phyloP scores from a whole-genome alignment of 2,888 invertebrate genomes.

The Nemotelus pantherinus region DNA sequence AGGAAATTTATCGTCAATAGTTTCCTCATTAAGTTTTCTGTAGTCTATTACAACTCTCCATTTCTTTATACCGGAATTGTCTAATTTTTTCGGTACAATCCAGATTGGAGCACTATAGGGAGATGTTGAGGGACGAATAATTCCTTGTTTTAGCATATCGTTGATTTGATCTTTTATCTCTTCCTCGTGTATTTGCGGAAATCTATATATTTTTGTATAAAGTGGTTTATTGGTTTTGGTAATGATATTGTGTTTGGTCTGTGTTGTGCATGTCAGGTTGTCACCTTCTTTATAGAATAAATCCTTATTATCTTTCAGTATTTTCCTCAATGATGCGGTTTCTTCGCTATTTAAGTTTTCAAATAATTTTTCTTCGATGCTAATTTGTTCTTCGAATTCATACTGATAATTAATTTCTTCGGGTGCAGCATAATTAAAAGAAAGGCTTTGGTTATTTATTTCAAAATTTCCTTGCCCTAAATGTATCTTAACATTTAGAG shows the following conservation, averaged over 20 bases:
- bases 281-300: slow-evolving; percentile 7
- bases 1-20: slow-evolving; percentile 17
- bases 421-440: slow-evolving; percentile 3
- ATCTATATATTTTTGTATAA: slow-evolving; percentile 45
- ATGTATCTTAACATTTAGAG: background rate
- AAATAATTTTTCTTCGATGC: background rate
- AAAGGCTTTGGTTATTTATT: background rate
- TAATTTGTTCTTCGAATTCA: background rate
- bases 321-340: background rate
- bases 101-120: slow-evolving; percentile 46
- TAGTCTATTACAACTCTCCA: background rate
- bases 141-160: slow-evolving; percentile 53
- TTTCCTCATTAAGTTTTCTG: slow-evolving; percentile 16
- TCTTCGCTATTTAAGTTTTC: slow-evolving; percentile 5
- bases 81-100: slow-evolving; percentile 20
- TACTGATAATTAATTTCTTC: slow-evolving; percentile 5
- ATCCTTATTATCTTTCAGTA: background rate
- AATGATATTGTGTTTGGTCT: slow-evolving; percentile 3
- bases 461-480: background rate
- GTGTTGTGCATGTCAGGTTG: background rate
- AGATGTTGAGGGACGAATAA: slow-evolving; percentile 47
- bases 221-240: slow-evolving; percentile 8
- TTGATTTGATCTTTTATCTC: slow-evolving; percentile 53
- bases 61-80: background rate
- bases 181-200: slow-evolving; percentile 43